phyloP scores from a whole-genome alignment of 2,113 vertebrate genomes.

The Malurus melanocephalus region DNA sequence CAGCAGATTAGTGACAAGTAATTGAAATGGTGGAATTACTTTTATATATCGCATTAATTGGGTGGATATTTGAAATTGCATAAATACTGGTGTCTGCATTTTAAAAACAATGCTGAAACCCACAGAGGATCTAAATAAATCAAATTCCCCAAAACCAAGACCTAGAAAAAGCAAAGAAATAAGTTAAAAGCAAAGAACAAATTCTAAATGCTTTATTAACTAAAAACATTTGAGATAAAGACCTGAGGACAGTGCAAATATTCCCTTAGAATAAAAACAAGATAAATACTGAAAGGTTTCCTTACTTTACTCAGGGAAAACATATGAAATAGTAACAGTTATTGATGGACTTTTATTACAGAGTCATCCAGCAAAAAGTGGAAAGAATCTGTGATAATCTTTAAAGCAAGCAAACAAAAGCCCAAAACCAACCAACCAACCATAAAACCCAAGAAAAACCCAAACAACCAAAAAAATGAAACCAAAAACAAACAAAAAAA shows the following conservation, averaged over 20 bases:
- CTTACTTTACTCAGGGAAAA: background rate
- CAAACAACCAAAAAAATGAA: background rate
- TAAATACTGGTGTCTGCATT: background rate
- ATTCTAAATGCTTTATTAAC: background rate
- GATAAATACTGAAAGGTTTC: background rate
- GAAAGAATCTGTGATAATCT: background rate
- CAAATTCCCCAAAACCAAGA: rapidly evolving
- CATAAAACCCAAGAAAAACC: background rate
- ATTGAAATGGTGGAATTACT: background rate
- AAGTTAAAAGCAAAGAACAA: background rate
- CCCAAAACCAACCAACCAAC: background rate
- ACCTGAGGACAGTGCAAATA: background rate
- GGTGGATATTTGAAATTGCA: background rate
- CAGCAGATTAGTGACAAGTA: background rate
- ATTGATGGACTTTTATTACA: background rate
- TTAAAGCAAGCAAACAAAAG: background rate
- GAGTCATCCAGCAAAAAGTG: background rate
- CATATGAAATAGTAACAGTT: background rate
- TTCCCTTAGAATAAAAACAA: background rate
- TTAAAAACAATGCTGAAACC: background rate
- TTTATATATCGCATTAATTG: background rate
- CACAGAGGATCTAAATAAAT: background rate
- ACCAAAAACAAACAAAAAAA: too few relatives aligned
- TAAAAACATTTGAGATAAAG: background rate
- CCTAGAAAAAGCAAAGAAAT: background rate